phyloP scores from a whole-genome alignment of 2,113 vertebrate genomes.

The Egretta garzetta region DNA sequence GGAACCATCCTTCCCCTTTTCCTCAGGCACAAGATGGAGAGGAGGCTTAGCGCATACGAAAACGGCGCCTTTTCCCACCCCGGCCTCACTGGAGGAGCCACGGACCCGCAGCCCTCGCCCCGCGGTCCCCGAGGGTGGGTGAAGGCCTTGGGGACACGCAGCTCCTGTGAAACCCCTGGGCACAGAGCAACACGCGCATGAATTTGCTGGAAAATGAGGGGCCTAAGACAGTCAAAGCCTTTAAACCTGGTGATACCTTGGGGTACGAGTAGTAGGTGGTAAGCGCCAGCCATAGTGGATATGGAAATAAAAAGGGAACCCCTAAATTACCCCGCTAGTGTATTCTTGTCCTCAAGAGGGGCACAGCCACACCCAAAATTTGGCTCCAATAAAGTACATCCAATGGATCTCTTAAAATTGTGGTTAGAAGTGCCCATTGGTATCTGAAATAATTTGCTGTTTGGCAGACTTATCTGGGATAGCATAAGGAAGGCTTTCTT shows the following conservation, averaged over 20 bases:
- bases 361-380: no score
- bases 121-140: not conserved
- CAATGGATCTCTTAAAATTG: not conserved
- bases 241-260: not conserved
- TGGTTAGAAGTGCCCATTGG: not conserved
- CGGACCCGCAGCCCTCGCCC: not conserved
- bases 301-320: not conserved
- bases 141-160: not conserved
- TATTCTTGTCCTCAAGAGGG: not conserved
- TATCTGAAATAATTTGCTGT: not conserved
- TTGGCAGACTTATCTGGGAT: not conserved
- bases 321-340: rapidly evolving
- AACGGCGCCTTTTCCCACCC: not conserved
- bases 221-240: not conserved
- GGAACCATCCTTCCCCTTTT: not conserved
- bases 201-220: not conserved
- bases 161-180: not conserved
- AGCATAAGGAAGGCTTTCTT: not conserved
- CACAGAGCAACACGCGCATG: rapidly evolving
- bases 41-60: not conserved
- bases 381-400: not conserved
- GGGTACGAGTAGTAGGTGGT: not conserved
- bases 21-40: not conserved
- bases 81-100: not conserved
- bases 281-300: rapidly evolving